These are phyloP conservation scores for Tigriopus californicus DNA, from an alignment of 2,888 invertebrate species.

Conservation along the genomic window DNA sequence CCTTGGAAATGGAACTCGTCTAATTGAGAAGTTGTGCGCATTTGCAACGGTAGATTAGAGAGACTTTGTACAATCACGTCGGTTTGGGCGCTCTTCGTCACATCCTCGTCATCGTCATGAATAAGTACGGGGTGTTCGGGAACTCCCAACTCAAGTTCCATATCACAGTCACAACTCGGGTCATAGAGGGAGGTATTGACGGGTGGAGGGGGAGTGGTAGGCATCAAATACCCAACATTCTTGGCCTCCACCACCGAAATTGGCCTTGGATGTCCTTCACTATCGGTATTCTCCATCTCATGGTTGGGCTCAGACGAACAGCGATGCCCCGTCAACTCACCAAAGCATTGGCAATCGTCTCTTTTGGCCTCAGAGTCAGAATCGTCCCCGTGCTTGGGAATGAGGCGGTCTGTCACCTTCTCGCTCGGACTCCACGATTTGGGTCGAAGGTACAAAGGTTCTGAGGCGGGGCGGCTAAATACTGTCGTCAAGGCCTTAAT, in stretches of 20 bases:
- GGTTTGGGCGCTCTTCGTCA: background rate
- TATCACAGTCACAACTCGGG: conserved; percentile 3
- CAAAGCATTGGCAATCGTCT: background rate
- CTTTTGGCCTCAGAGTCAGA: background rate
- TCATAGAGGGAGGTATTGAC: background rate
- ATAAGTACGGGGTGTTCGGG: background rate
- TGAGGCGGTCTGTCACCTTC: conserved; percentile 29
- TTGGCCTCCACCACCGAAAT: background rate
- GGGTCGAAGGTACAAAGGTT: conserved; percentile 30
- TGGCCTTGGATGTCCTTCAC: background rate
- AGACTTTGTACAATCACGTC: conserved; percentile 9
- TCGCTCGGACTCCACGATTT: conserved; percentile 56
- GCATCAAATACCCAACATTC: background rate
- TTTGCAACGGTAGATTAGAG: background rate
- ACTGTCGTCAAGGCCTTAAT: conserved; percentile 24
- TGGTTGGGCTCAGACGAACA: background rate
- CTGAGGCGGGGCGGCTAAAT: conserved; percentile 5
- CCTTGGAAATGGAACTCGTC: too few species aligned
- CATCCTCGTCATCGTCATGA: background rate
- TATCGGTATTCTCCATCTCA: background rate
- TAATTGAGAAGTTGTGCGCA: background rate
- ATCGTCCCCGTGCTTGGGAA: background rate
- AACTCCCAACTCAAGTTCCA: conserved; percentile 3
- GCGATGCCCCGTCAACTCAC: background rate
- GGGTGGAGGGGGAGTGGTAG: background rate